Evolutionary conservation across 2,797 vertebrate species (phyloP).

Genomic region (Sarcophilus harrisii): DNA sequence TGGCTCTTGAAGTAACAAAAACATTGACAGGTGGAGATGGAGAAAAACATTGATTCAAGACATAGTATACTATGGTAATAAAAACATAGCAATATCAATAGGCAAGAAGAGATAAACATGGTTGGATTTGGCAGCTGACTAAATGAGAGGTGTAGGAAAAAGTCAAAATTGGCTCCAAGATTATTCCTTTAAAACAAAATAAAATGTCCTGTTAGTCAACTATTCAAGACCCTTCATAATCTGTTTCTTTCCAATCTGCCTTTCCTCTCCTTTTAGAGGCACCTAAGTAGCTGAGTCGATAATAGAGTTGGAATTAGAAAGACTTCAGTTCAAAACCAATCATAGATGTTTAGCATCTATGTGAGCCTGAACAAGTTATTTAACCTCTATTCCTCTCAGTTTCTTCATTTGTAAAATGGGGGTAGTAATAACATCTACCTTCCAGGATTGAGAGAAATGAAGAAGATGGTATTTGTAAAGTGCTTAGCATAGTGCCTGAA

Average conservation of each 20-base stretch:
- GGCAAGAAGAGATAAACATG: no score
- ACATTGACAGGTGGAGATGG: background rate
- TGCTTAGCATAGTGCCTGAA: background rate
- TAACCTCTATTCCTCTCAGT: background rate
- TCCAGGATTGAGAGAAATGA: background rate
- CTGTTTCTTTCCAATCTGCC: background rate
- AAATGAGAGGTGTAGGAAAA: no score
- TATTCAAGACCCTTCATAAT: background rate
- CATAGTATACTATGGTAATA: background rate
- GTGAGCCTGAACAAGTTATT: background rate
- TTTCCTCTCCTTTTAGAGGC: background rate
- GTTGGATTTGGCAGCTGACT: no score
- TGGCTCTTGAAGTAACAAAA: background rate
- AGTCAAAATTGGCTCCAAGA: no score
- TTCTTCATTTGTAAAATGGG: background rate
- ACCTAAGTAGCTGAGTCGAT: background rate
- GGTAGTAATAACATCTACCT: background rate
- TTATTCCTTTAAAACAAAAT: background rate
- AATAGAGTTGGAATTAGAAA: background rate
- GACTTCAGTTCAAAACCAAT: background rate
- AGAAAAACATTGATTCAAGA: background rate
- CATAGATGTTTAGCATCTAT: background rate
- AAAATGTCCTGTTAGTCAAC: background rate
- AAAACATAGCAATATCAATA: background rate
- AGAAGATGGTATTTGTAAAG: background rate